These are phyloP conservation scores for Gymnobelideus leadbeateri DNA, from an alignment of 2,113 vertebrate species.

Conservation along the genomic window DNA sequence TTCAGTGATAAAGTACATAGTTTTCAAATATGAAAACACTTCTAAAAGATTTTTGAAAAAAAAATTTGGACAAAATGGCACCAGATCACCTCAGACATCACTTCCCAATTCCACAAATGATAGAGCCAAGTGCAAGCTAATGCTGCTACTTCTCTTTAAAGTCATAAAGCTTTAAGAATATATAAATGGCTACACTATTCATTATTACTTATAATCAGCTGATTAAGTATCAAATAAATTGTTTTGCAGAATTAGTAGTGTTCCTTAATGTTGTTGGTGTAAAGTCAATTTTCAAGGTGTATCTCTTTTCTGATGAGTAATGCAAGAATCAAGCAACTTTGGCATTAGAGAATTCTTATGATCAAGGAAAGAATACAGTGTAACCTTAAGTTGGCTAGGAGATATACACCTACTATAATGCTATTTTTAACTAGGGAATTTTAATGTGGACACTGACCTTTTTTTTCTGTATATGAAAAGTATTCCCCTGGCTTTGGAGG, in stretches of 20 bases:
- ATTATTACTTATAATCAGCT: neutral
- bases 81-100: neutral
- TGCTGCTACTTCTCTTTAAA: neutral
- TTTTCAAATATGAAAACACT: conserved; percentile 22
- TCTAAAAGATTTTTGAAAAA: conserved; percentile 44
- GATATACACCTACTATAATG: conserved; percentile 42
- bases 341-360: conserved; percentile 62
- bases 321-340: conserved; percentile 63
- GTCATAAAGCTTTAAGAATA: neutral
- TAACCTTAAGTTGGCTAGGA: conserved; percentile 63
- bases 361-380: conserved; percentile 51
- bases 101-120: conserved; percentile 16
- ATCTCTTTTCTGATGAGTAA: conserved; percentile 62
- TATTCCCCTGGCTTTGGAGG: neutral
- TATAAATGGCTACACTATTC: neutral
- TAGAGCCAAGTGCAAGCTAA: conserved; percentile 18
- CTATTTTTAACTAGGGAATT: conserved; percentile 70
- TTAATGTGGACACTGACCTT: conserved; percentile 53
- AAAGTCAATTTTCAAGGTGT: neutral
- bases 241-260: neutral
- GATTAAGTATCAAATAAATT: neutral
- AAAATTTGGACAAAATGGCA: neutral
- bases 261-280: neutral
- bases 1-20: neutral
- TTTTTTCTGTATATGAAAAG: neutral